These are phyloP conservation scores for Coecobrya sp. DNA, from an alignment of 2,888 invertebrate genomes.

Conservation along the genomic window DNA sequence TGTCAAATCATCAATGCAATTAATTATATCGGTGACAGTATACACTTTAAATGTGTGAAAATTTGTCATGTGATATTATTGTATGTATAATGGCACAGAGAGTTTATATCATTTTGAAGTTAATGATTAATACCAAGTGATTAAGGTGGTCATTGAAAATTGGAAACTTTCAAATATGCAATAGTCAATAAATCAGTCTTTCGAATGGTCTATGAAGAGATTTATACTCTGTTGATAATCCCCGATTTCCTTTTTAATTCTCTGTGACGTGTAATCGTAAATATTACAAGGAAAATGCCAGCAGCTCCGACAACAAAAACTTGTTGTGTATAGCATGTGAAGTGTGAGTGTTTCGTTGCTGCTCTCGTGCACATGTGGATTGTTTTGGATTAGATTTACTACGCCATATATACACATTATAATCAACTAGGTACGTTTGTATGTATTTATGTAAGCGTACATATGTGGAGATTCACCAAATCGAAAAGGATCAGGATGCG, in stretches of 20 bases:
- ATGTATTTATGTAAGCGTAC: slow-evolving; percentile 29
- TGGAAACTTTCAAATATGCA: background rate
- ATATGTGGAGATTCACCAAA: slow-evolving; percentile 30
- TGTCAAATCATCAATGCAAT: background rate
- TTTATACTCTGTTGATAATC: slow-evolving; percentile 25
- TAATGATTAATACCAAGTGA: too few species aligned
- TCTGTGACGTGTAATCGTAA: background rate
- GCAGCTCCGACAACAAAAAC: background rate
- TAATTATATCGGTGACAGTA: background rate
- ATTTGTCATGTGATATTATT: background rate
- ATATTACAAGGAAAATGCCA: background rate
- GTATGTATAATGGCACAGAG: too few species aligned
- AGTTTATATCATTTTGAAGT: too few species aligned
- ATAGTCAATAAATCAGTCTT: background rate
- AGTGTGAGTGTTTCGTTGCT: background rate
- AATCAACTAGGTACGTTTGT: background rate
- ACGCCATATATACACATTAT: background rate
- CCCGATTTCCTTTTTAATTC: slow-evolving; percentile 18
- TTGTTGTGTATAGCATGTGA: background rate
- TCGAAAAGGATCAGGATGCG: slow-evolving; percentile 43
- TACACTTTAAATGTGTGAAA: background rate
- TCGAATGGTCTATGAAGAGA: background rate
- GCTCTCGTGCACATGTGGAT: slow-evolving; percentile 26
- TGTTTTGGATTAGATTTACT: background rate
- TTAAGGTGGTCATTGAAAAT: too few species aligned